Conservation (phyloP, 2,113 vertebrate species). For the Dinomys branickii region DNA sequence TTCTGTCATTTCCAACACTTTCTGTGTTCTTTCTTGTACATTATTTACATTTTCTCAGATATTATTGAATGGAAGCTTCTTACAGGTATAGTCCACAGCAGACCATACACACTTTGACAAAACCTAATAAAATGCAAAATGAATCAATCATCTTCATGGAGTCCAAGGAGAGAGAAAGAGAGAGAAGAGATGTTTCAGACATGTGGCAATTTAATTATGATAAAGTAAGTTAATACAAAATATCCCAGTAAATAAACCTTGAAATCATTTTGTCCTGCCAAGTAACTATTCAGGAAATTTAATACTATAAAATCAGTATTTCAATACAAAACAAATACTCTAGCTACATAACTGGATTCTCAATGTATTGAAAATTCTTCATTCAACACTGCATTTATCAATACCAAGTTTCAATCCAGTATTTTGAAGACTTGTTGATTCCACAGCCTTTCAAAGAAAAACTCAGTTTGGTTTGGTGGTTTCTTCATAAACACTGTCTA, state of each 20-base stretch:
- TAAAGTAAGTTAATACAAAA: constrained; percentile 9
- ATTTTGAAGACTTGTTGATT: background rate
- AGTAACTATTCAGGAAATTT: background rate
- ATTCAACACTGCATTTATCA: background rate
- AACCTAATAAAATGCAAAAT: background rate
- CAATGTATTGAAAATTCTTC: background rate
- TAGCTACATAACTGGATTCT: background rate
- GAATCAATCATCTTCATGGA: background rate
- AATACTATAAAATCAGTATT: background rate
- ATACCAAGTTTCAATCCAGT: background rate
- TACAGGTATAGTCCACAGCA: background rate
- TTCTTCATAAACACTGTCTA: constrained; percentile 6
- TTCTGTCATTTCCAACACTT: background rate
- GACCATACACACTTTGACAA: background rate
- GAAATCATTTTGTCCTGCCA: constrained; percentile 18
- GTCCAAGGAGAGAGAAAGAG: background rate
- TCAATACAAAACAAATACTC: background rate
- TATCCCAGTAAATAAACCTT: background rate
- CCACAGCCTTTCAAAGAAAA: background rate
- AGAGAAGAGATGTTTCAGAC: background rate
- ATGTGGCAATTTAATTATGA: background rate
- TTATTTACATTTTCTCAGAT: background rate
- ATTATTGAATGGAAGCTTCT: background rate
- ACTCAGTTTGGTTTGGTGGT: constrained; percentile 4
- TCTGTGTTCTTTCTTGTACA: background rate